phyloP scores from a whole-genome alignment of 35 echinoderm and acorn worm genomes.

The Heliocidaris erythrogramma region DNA sequence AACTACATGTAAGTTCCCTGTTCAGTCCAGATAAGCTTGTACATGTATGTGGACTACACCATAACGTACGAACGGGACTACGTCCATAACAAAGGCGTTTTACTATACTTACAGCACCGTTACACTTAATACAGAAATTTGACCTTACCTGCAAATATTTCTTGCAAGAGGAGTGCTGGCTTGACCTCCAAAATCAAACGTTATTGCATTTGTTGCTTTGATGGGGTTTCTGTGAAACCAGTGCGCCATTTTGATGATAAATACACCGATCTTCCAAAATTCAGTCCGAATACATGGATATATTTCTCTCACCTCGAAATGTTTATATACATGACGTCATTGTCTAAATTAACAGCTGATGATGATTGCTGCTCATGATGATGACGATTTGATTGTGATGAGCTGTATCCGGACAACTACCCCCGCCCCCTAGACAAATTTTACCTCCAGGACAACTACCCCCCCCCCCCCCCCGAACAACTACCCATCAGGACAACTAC shows the following conservation, averaged over 20 bases:
- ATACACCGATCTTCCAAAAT: background rate
- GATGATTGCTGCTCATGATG: background rate
- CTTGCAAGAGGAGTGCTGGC: constrained; percentile 72
- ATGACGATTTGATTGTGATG: too few relatives aligned
- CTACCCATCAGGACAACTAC: too few relatives aligned
- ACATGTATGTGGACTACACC: too few relatives aligned
- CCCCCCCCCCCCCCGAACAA: too few relatives aligned
- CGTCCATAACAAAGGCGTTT: background rate
- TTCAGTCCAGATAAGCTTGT: too few relatives aligned
- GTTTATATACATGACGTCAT: background rate
- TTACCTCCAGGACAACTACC: too few relatives aligned
- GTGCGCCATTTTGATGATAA: constrained; percentile 72
- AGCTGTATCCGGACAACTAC: too few relatives aligned
- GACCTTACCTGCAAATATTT: constrained; percentile 85
- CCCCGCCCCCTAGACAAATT: too few relatives aligned
- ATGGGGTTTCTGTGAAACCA: constrained; percentile 98
- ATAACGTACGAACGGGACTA: background rate
- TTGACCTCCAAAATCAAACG: constrained; percentile 84
- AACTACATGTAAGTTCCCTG: too few relatives aligned
- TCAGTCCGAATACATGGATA: too few relatives aligned
- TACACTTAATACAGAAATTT: background rate
- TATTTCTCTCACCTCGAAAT: background rate
- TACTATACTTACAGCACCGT: background rate
- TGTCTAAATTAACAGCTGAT: background rate
- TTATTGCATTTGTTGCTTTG: constrained; percentile 76